These are phyloP conservation scores for Rallus crepitans DNA, from an alignment of 2,797 vertebrate species.

Conservation along the genomic window DNA sequence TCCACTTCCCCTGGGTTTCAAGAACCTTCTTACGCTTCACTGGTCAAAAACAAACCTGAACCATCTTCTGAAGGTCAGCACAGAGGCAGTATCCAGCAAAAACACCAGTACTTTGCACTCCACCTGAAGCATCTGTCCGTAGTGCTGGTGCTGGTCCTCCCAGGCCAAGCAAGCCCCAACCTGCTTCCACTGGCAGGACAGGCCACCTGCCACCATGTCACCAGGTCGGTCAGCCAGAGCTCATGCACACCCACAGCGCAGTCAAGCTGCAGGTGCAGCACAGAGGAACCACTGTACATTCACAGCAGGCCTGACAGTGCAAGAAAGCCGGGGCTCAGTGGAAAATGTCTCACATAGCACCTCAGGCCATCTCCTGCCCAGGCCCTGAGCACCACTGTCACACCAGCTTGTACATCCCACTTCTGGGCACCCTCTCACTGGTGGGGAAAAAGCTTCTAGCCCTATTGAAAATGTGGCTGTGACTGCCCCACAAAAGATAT, in stretches of 20 bases:
- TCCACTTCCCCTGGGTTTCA: neutral
- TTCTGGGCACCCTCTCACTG: neutral
- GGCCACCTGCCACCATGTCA: neutral
- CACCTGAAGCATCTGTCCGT: neutral
- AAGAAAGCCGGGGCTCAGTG: fast-evolving
- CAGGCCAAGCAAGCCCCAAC: neutral
- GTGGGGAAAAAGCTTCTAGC: neutral
- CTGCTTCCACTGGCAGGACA: neutral
- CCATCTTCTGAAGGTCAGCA: neutral
- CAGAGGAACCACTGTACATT: neutral
- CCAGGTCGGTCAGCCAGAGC: neutral
- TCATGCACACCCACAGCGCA: neutral
- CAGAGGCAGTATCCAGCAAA: neutral
- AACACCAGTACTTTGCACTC: neutral
- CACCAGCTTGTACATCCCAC: neutral
- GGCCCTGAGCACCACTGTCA: neutral
- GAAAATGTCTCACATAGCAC: neutral
- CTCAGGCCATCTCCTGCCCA: neutral
- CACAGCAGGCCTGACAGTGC: fast-evolving
- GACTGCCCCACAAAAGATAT: neutral
- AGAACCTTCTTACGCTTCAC: neutral
- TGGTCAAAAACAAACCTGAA: neutral
- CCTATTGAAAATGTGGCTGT: neutral
- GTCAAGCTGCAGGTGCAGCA: neutral
- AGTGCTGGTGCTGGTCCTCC: fast-evolving